Evolutionary conservation across 2,888 invertebrate species (phyloP).

Genomic region (Drosophila macrothrix): DNA sequence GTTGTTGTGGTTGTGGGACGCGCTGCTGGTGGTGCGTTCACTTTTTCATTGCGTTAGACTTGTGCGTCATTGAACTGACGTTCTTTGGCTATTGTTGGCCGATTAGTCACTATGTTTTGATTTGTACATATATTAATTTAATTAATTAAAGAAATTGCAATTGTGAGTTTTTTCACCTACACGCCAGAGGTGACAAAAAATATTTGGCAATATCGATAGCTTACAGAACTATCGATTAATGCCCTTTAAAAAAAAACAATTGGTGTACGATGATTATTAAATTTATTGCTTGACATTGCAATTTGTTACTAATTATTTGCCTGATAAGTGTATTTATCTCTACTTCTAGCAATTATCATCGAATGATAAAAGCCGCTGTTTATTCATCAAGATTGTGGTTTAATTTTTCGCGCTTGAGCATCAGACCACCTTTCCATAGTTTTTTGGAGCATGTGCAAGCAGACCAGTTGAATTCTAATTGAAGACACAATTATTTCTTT

Average conservation of each 20-base stretch:
- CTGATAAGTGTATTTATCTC: neutral
- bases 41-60: constrained; percentile 43
- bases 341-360: neutral
- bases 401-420: neutral
- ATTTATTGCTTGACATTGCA: neutral
- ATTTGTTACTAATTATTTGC: neutral
- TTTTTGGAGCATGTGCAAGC: neutral
- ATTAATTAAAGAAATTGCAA: constrained; percentile 61
- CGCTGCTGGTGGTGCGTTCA: constrained; percentile 32
- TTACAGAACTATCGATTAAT: neutral
- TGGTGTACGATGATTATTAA: neutral
- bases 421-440: no score
- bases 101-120: constrained; percentile 49
- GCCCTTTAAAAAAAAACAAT: neutral
- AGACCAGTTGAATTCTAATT: neutral
- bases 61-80: constrained; percentile 55
- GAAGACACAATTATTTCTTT: neutral
- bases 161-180: constrained; percentile 60
- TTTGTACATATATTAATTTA: constrained; percentile 58
- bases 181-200: constrained; percentile 46
- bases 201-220: constrained; percentile 28
- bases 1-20: constrained; percentile 31
- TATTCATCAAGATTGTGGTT: neutral
- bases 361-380: neutral
- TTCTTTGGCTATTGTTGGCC: constrained; percentile 27